Conservation (phyloP, 2,888 invertebrate genomes). For the Catocala fraxini region DNA sequence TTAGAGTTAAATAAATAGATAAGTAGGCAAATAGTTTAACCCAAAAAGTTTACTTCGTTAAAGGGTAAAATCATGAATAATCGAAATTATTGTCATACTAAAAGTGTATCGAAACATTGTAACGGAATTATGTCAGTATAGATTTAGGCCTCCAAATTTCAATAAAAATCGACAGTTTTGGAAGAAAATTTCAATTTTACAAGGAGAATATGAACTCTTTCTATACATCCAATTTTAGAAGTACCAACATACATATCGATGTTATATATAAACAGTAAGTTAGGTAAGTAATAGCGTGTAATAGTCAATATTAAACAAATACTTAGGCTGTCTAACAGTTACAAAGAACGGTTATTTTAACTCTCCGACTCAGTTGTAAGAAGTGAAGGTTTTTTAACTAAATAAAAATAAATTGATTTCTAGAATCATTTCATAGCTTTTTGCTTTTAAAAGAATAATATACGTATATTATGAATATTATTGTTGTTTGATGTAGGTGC, state of each 20-base stretch:
- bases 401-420: constrained; percentile 47
- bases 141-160: constrained; percentile 67
- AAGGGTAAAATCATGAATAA: constrained; percentile 73
- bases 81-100: constrained; percentile 73
- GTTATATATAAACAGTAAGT: constrained; percentile 82
- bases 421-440: constrained; percentile 63
- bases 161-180: constrained; percentile 55
- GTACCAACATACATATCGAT: constrained; percentile 87
- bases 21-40: constrained; percentile 69
- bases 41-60: constrained; percentile 60
- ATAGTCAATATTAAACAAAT: constrained; percentile 81
- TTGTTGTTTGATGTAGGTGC: constrained; percentile 58
- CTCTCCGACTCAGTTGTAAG: constrained; percentile 47
- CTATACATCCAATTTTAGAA: constrained; percentile 77
- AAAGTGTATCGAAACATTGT: constrained; percentile 69
- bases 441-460: constrained; percentile 70
- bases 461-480: constrained; percentile 67
- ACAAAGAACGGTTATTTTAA: constrained; percentile 54
- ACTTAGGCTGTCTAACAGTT: constrained; percentile 84
- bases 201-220: constrained; percentile 59
- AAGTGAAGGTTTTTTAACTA: constrained; percentile 46
- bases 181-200: constrained; percentile 64
- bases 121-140: constrained; percentile 69
- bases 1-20: constrained; percentile 54
- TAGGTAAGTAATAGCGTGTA: constrained; percentile 71